A percentile compares a stretch with the other conserved stretches of the same genome.
Evolutionary conservation across 1,140 invertebrate species (phyloP).

Genomic region (Choristoneura fumiferana): DNA sequence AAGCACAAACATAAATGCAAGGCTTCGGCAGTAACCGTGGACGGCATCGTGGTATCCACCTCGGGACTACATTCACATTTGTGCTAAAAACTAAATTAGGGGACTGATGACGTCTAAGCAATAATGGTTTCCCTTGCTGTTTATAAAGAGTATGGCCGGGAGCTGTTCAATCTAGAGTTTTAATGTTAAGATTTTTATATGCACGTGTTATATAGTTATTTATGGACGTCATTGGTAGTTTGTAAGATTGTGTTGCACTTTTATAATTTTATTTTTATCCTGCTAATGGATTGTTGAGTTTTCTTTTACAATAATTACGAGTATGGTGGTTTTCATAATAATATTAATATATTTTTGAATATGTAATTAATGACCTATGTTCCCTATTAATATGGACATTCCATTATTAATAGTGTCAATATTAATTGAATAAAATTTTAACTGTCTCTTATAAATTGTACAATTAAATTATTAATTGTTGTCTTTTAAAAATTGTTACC

Average conservation of each 20-base stretch:
- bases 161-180: no score
- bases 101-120: no score
- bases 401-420: background rate
- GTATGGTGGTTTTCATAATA: background rate
- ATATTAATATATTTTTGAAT: slow-evolving; percentile 20
- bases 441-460: background rate
- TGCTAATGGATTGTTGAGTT: slow-evolving; percentile 20
- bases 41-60: slow-evolving; percentile 56
- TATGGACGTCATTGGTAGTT: no score
- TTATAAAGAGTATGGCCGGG: no score
- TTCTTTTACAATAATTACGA: slow-evolving; percentile 17
- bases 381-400: slow-evolving; percentile 2
- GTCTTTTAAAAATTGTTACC: background rate
- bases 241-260: background rate
- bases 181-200: no score
- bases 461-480: background rate
- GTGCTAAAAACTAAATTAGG: slow-evolving; percentile 1
- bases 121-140: no score
- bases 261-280: slow-evolving; percentile 10
- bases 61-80: slow-evolving; percentile 54
- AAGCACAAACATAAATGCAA: slow-evolving; percentile 68
- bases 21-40: slow-evolving; percentile 59
- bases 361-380: background rate
- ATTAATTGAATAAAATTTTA: background rate
- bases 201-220: no score